Evolutionary conservation across 1,140 invertebrate genomes (phyloP).

Genomic region (Pseudoatta argentina): DNA sequence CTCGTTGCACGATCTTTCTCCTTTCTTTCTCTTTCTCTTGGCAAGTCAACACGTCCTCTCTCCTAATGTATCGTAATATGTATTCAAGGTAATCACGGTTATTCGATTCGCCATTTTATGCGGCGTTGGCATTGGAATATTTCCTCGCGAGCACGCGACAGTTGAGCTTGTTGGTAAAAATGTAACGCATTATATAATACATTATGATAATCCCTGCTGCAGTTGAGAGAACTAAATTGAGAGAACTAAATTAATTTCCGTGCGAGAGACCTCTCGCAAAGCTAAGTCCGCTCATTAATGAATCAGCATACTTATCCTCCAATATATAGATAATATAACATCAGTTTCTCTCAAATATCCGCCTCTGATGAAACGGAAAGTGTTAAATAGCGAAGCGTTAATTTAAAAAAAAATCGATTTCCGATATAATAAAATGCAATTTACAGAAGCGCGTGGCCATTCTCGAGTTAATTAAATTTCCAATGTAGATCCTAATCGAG

Average conservation of each 20-base stretch:
- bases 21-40: neutral
- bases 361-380: conserved; percentile 9
- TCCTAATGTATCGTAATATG: conserved; percentile 28
- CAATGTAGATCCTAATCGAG: conserved; percentile 49
- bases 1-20: conserved; percentile 8
- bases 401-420: conserved; percentile 45
- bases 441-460: conserved; percentile 21
- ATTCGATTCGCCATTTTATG: conserved; percentile 6
- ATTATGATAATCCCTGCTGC: neutral
- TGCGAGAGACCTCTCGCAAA: neutral
- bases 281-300: conserved; percentile 28
- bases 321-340: conserved; percentile 5
- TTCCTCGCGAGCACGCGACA: neutral
- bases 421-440: conserved; percentile 58
- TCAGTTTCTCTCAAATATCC: conserved; percentile 20
- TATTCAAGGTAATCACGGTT: conserved; percentile 44
- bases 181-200: neutral
- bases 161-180: conserved; percentile 5
- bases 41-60: neutral
- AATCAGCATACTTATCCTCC: conserved; percentile 23
- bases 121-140: neutral
- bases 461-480: conserved; percentile 49
- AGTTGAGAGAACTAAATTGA: conserved; percentile 1
- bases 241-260: conserved; percentile 43
- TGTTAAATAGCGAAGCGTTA: conserved; percentile 37